A percentile compares a stretch with the other conserved stretches of the same genome.
phyloP scores from a whole-genome alignment of 2,888 invertebrate genomes.

The Philhelius pedissequus region DNA sequence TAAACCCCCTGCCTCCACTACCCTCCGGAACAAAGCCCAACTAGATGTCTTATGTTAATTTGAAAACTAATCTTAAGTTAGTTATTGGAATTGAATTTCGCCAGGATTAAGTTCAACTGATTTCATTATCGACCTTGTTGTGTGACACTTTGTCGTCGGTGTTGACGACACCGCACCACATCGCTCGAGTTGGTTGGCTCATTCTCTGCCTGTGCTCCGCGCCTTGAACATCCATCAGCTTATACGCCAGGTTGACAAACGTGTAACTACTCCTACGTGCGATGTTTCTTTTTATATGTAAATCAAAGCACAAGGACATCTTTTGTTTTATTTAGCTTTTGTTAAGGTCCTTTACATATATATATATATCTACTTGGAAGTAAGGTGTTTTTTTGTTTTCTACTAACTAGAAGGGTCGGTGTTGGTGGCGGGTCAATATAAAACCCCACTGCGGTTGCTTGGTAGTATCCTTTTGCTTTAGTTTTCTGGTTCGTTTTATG shows the following conservation, averaged over 20 bases:
- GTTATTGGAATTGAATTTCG: constrained; percentile 66
- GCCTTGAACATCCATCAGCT: neutral
- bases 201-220: no score
- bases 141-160: constrained; percentile 51
- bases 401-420: neutral
- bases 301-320: constrained; percentile 51
- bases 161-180: neutral
- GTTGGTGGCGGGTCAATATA: neutral
- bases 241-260: constrained; percentile 34
- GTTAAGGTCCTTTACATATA: constrained; percentile 9
- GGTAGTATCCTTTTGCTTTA: constrained; percentile 25
- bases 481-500: constrained; percentile 33
- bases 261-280: constrained; percentile 36
- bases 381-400: neutral
- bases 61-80: constrained; percentile 68
- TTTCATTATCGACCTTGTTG: constrained; percentile 63
- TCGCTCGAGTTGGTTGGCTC: no score
- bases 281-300: constrained; percentile 61
- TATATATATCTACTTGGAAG: neutral
- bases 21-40: neutral
- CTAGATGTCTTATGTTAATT: constrained; percentile 63
- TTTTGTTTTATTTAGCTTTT: constrained; percentile 43
- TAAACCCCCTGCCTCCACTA: neutral
- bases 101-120: constrained; percentile 65
- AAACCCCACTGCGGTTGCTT: constrained; percentile 11